Base-by-base conservation (phyloP, 2,113 vertebrate genomes). In the Oxygymnocypris stewartii region DNA sequence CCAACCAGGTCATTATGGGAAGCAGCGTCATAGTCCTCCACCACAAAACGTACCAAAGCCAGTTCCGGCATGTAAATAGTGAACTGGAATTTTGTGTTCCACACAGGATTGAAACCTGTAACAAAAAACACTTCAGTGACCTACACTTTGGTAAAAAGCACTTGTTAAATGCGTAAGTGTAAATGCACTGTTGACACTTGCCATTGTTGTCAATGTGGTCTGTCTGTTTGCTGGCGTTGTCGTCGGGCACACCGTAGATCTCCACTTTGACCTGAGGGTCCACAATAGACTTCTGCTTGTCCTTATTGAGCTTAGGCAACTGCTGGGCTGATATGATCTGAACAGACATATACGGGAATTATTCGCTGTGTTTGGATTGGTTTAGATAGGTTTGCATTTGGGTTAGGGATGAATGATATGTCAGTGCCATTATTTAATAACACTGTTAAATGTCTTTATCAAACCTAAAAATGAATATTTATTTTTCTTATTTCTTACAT, bases 311-410 rank as follows among this genome's bases (percentile, higher is more conserved):
- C 91, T 99, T 99, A 6, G 98, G 98, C 59, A 99, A 91, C 92
- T 99, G 98, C 92, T 99, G 98, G 57, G 96, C 98, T 37, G 98
- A 97, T 92, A 99, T 99, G 85, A 99, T 92, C 97, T 99, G 87
- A 1, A 16, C 78, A 5, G 31, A 82, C 6, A 44, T 18, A 89
- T 4, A 87, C 0, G 14, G 37, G 85, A 25, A 23, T 61, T 25
- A 2, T 6, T 49, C 12, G n/a, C n/a, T 25, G 74, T 42, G 71
- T 74, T 37, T 42, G 14, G 35, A 37, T 18, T 42, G 0, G 11
- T 59, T 40, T n/a, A 13, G 20, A 59, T 31, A 78, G 47, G 25
- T 51, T 25, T 44, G 6, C 40, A 78, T 78, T 78, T 78, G 13
- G 16, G 54, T 51, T 54, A 20, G 25, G 25, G n/a, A 76, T 76